Percentiles rank a stretch among this genome's conserved stretches.
phyloP scores from a whole-genome alignment of 2,888 invertebrate species.

The Coenonympha glycerion region DNA sequence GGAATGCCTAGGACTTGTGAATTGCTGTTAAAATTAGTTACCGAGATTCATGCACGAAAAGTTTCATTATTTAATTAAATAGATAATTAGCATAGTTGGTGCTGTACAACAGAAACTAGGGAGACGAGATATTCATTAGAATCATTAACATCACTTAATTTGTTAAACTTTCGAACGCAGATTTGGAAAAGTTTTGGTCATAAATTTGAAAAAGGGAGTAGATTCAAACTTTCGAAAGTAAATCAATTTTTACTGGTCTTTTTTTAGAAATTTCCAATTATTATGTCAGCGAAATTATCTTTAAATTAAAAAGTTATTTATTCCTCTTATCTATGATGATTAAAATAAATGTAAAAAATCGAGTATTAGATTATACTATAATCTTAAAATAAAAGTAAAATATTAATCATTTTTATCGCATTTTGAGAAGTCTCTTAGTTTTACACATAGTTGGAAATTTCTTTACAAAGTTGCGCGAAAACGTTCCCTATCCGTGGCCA shows the following conservation, averaged over 20 bases:
- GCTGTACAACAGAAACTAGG: neutral
- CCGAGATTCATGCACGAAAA: neutral
- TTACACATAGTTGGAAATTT: neutral
- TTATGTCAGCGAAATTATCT: neutral
- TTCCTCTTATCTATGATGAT: no score
- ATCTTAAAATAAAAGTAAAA: no score
- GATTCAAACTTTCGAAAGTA: slow-evolving; percentile 6
- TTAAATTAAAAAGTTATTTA: no score
- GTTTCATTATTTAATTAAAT: neutral
- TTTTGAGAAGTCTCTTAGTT: neutral
- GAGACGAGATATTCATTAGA: neutral
- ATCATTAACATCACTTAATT: neutral
- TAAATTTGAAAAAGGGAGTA: neutral
- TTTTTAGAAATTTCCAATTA: neutral
- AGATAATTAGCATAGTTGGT: neutral
- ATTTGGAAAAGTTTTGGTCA: slow-evolving; percentile 1
- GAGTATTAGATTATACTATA: no score
- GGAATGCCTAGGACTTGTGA: neutral
- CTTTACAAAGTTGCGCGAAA: neutral
- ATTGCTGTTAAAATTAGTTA: neutral
- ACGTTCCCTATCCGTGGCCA: slow-evolving; percentile 46
- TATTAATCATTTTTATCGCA: neutral
- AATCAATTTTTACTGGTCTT: neutral
- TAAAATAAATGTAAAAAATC: no score
- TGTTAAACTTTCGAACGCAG: neutral